Evolutionary conservation across 2,888 invertebrate genomes (phyloP), one percentile per base, ranked within the genome.

Genomic region (Lasioglossum pauxillum): DNA sequence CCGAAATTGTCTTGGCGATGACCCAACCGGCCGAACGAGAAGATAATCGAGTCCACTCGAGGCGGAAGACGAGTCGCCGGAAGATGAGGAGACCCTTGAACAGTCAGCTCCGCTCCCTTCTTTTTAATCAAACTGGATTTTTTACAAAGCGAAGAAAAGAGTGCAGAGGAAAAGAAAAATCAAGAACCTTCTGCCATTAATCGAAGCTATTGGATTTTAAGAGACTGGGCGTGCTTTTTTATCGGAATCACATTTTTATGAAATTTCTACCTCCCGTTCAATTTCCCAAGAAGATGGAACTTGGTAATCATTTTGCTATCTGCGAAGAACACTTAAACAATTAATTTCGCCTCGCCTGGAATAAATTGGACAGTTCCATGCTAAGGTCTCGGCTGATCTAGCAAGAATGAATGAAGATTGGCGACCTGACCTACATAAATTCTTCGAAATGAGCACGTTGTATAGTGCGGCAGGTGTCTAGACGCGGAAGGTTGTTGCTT

Each of bases 31-130:
- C 82, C 89, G 86, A 92, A 93, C 91, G 93, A 91, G 91, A 92
- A 92, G 90, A 93, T 93, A 93, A 93, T 93, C 93, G 92, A 93
- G 92, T 92, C 91, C 92, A 90, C 88, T 91, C 86, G 86, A 85
- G 89, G 84, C 87, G 87, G 91, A 88, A 90, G 90, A 89, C 85
- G 90, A 90, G 83, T 88, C 57, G 72, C 27, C n/a, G 73, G 38
- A 23, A 67, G 44, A 79, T 16, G 31, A 77, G 53, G 19, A 38
- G 85, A 82, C 69, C 82, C 77, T 57, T n/a, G n/a, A 57, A 57
- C 57, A n/a, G 23, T 23, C 53, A 8, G 53, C 53, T 10, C n/a
- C n/a, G 10, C n/a, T 57, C n/a, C n/a, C 57, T 57, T 57, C 57
- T 12, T 57, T 57, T 57, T 57, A 57, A 57, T 57, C 57, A 57